phyloP scores from a whole-genome alignment of 2,113 vertebrate genomes.

The Hipposideros armiger region DNA sequence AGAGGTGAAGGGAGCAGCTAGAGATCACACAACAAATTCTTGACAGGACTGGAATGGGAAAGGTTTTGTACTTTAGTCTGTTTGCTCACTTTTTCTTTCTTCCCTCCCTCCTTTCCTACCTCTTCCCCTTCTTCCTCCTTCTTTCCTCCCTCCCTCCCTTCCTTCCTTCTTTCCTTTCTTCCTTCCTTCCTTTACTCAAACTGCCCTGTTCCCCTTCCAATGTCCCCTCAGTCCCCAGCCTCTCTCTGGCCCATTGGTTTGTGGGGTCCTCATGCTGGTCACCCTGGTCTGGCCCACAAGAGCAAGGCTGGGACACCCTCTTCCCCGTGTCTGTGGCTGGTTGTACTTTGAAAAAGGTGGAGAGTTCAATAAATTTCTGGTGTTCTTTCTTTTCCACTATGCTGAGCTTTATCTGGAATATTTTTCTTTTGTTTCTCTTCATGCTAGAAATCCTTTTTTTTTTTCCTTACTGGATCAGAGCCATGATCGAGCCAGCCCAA shows the following conservation, averaged over 20 bases:
- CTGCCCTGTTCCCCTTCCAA: neutral
- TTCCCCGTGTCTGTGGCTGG: neutral
- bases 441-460: neutral
- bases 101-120: too few species aligned
- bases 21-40: neutral
- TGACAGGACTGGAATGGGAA: neutral
- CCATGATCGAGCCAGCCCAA: neutral
- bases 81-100: neutral
- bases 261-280: neutral
- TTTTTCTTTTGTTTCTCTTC: constrained; percentile 35
- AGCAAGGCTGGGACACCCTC: neutral
- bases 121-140: neutral
- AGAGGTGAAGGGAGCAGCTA: neutral
- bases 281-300: neutral
- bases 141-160: too few species aligned
- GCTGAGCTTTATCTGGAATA: neutral
- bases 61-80: neutral
- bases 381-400: constrained; percentile 53
- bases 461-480: neutral
- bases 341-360: constrained; percentile 10
- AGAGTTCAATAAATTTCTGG: constrained; percentile 72
- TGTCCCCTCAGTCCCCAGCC: fast-evolving
- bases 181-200: too few species aligned
- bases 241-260: neutral
- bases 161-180: too few species aligned